Evolutionary conservation across 2,113 vertebrate species (phyloP), one percentile per base, ranked within the genome.

Genomic region (Enhydra lutris): DNA sequence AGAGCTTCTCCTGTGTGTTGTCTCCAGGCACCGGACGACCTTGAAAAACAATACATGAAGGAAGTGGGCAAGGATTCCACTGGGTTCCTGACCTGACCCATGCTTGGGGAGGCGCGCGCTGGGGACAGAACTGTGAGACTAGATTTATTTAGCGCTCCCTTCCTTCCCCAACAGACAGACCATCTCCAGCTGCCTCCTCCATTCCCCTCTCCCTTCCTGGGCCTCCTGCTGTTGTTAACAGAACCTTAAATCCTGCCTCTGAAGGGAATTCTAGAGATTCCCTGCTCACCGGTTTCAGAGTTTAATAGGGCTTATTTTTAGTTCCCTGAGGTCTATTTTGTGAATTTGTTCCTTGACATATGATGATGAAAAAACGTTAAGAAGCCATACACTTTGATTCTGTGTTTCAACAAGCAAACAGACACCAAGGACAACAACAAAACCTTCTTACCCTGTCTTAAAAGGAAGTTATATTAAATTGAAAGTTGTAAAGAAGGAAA

Each of bases 401-500:
- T 42, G 5, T 47, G 10, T 80, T 80, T 89, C 4, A 78, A 31
- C 6, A 67, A 45, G 67, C 20, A 81, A 55, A 67, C 15, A 42
- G 26, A 61, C 34, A 29, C 26, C 14, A 63, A 93, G 88, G 36
- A 90, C 24, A 97, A 84, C 69, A 92, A 52, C 74, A 88, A 74
- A 61, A 86, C 74, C 31, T 78, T 89, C 45, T 95, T 84, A 89
- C n/a, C 14, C 18, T 45, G 45, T 88, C 74, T 93, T 90, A 67
- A 97, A 96, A 96, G 96, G 95, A 97, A 97, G 84, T 91, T 59
- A n/a, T 91, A 91, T 94, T 95, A 85, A 95, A 94, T 88, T 91
- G 84, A 95, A 88, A 91, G 52, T n/a, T 88, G 91, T 86, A 95
- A 81, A 95, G 88, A 95, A 98, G 94, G 93, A 97, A 97, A 97